Evolutionary conservation across 2,113 vertebrate species (phyloP).

Genomic region (Amphiprion percula): DNA sequence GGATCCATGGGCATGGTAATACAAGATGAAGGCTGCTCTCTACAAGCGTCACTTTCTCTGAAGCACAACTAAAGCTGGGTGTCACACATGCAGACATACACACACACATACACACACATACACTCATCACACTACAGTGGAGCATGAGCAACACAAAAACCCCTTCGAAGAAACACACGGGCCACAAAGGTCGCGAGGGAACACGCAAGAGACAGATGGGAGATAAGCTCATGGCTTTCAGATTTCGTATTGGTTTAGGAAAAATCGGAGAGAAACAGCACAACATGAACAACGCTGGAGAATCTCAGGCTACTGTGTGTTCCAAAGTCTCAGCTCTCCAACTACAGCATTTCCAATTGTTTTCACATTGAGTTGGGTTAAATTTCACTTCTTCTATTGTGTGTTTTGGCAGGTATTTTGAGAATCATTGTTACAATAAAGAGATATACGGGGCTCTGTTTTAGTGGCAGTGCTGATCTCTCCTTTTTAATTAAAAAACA

Average conservation of each 20-base stretch:
- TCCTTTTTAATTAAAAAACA: neutral
- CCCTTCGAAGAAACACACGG: slow-evolving; percentile 31
- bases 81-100: slow-evolving; percentile 51
- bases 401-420: slow-evolving; percentile 31
- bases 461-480: neutral
- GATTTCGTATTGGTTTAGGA: neutral
- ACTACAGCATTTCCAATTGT: neutral
- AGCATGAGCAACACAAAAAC: slow-evolving; percentile 28
- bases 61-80: slow-evolving; percentile 62
- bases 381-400: slow-evolving; percentile 24
- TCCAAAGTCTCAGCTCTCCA: slow-evolving; percentile 3
- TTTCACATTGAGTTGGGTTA: slow-evolving; percentile 25
- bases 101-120: slow-evolving; percentile 17
- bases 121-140: neutral
- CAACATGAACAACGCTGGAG: neutral
- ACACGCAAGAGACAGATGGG: neutral
- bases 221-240: slow-evolving; percentile 15
- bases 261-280: slow-evolving; percentile 4
- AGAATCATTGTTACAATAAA: slow-evolving; percentile 30
- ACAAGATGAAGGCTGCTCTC: slow-evolving; percentile 75
- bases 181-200: slow-evolving; percentile 38
- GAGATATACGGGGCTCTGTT: slow-evolving; percentile 15
- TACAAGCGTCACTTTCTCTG: slow-evolving; percentile 59
- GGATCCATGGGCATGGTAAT: slow-evolving; percentile 73
- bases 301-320: slow-evolving; percentile 15